Conservation (phyloP, 2,888 invertebrate genomes). For the Automeris io region DNA sequence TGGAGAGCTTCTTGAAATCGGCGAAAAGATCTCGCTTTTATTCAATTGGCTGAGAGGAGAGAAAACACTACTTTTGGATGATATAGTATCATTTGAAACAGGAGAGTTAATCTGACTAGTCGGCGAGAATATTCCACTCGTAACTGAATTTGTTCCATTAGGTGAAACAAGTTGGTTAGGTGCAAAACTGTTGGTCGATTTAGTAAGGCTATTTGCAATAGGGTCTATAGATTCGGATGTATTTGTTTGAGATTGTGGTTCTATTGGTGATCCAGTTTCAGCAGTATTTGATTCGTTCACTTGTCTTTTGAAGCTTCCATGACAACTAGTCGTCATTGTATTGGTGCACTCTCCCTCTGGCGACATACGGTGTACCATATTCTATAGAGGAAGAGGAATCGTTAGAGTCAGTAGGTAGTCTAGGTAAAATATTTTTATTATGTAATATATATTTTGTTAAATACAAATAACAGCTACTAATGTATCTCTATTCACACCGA, state of each 20-base stretch:
- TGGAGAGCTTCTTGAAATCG: constrained; percentile 66
- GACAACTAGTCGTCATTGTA: constrained; percentile 80
- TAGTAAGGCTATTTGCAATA: constrained; percentile 56
- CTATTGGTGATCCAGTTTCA: constrained; percentile 61
- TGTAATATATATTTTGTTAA: constrained; percentile 29
- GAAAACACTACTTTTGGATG: constrained; percentile 71
- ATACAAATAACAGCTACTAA: too few relatives aligned
- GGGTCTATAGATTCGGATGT: constrained; percentile 60
- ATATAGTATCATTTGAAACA: constrained; percentile 71
- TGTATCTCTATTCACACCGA: too few relatives aligned
- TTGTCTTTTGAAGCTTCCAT: constrained; percentile 80
- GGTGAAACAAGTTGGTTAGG: constrained; percentile 68
- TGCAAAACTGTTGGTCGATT: constrained; percentile 55
- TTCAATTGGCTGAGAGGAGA: constrained; percentile 72
- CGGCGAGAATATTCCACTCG: constrained; percentile 73
- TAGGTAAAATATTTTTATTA: constrained; percentile 19
- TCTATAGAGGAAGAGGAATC: constrained; percentile 74
- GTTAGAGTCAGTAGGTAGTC: constrained; percentile 8
- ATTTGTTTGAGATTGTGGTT: constrained; percentile 58
- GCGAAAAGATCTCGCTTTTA: constrained; percentile 69
- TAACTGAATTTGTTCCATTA: constrained; percentile 70
- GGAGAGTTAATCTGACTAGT: constrained; percentile 75
- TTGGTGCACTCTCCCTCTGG: constrained; percentile 81
- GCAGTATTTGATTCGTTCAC: constrained; percentile 63
- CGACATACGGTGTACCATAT: constrained; percentile 82